Evolutionary conservation across 2,113 vertebrate species (phyloP).

Genomic region (Ginglymostoma cirratum): DNA sequence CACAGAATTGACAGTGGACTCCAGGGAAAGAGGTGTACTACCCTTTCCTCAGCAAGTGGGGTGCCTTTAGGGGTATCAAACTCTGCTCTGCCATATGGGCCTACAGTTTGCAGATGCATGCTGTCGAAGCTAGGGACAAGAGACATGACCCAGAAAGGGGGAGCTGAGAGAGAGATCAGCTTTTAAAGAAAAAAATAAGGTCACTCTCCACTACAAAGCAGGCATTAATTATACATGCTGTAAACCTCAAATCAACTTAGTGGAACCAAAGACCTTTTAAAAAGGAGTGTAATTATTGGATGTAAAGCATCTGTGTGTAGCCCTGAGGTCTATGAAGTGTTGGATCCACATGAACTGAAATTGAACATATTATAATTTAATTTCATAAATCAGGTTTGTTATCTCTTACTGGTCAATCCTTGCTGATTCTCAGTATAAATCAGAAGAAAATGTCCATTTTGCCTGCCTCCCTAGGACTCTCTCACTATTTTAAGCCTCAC

Average conservation of each 20-base stretch:
- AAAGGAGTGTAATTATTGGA: slow-evolving; percentile 28
- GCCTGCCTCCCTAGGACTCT: neutral
- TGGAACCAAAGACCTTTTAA: slow-evolving; percentile 33
- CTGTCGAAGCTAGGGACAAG: slow-evolving; percentile 5
- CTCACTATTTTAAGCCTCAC: neutral
- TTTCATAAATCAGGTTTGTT: neutral
- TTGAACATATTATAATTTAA: slow-evolving; percentile 5
- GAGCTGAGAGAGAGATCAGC: slow-evolving; percentile 33
- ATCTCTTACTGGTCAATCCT: neutral
- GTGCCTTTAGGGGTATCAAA: slow-evolving; percentile 34
- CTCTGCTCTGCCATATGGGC: slow-evolving; percentile 27
- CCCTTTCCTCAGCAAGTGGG: slow-evolving; percentile 30
- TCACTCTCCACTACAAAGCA: slow-evolving; percentile 24
- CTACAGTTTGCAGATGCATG: slow-evolving; percentile 35
- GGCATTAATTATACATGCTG: slow-evolving; percentile 38
- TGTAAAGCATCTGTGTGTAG: slow-evolving; percentile 36
- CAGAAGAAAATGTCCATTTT: neutral
- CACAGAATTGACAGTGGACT: slow-evolving; percentile 20
- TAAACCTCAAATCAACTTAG: slow-evolving; percentile 37
- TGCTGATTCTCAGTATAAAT: neutral
- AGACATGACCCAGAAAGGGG: slow-evolving; percentile 32
- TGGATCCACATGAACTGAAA: neutral
- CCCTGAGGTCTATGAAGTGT: slow-evolving; percentile 14
- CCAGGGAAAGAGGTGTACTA: slow-evolving; percentile 22
- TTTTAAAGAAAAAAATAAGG: slow-evolving; percentile 36